Evolutionary conservation across 2,888 invertebrate species (phyloP), one percentile per base, ranked within the genome.

Genomic region (Drosophila yooni): DNA sequence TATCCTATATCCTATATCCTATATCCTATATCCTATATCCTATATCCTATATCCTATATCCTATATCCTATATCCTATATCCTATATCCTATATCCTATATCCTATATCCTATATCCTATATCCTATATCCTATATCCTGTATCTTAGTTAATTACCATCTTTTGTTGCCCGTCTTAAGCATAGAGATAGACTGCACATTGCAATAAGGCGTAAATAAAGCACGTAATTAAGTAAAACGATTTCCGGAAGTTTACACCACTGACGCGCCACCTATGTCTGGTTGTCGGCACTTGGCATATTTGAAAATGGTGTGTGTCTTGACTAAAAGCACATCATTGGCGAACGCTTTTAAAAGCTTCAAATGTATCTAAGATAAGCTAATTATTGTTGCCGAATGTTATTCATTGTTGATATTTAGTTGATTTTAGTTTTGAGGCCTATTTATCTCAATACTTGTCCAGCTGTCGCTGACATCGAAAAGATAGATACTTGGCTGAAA

Each of bases 361-460:
- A 2, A 40, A 62, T 33, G 38, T 25, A 34, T 33, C n/a, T 38
- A 60, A 61, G 56, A 58, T 48, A 25, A 11, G 21, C n/a, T 21
- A 15, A 38, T 54, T 64, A 8, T 52, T 53, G 25, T 36, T 43
- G 21, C 13, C 25, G 50, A 27, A 18, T 56, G 11, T 15, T 46
- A 2, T n/a, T 40, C 13, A 43, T 25, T 38, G 31, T n/a, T 63
- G 31, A 18, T 58, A 6, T 27, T 54, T 29, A 29, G 18, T 27
- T 51, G 10, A 15, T 48, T 15, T 40, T 46, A 21, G 48, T 62
- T 63, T 38, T 40, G 69, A 58, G 74, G 31, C 60, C 65, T 51
- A 78, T 71, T 78, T 73, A 74, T 70, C 76, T 63, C 60, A 46
- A 57, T 70, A 70, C 66, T 73, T 56, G 31, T 31, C 10, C 29